phyloP scores from a whole-genome alignment of 1,140 invertebrate species.

The Sycobia sp. region DNA sequence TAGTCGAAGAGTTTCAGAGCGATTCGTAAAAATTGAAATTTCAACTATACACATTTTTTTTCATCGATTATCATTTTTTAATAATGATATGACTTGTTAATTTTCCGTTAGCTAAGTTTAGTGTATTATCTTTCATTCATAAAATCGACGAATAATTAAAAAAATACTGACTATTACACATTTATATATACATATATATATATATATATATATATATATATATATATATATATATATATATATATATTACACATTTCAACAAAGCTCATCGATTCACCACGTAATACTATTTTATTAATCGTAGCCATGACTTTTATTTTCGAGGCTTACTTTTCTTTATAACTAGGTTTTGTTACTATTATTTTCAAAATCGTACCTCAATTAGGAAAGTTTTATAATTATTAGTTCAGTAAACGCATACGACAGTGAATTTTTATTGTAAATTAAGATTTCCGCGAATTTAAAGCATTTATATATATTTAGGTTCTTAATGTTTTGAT shows the following conservation, averaged over 20 bases:
- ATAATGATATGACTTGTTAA: background rate
- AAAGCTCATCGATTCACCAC: constrained; percentile 14
- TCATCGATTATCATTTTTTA: constrained; percentile 1
- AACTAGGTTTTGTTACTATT: background rate
- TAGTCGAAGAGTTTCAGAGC: constrained; percentile 2
- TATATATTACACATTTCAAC: background rate
- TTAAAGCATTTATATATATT: too few relatives aligned
- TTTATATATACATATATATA: too few relatives aligned
- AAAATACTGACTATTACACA: constrained; percentile 24
- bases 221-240: too few relatives aligned
- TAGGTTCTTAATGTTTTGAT: too few relatives aligned
- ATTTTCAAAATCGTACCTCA: too few relatives aligned
- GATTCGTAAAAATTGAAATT: constrained; percentile 4
- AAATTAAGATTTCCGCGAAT: too few relatives aligned
- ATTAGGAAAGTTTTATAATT: too few relatives aligned
- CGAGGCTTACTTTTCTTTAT: background rate
- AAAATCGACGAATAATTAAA: constrained; percentile 10
- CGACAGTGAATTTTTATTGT: too few relatives aligned
- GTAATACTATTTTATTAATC: constrained; percentile 16
- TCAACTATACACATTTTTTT: background rate
- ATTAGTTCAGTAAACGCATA: too few relatives aligned
- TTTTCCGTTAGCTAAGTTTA: constrained; percentile 18
- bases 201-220: too few relatives aligned
- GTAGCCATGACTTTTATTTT: constrained; percentile 12
- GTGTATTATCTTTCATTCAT: constrained; percentile 16